These are phyloP conservation scores for Acleris cristana DNA, from an alignment of 2,888 invertebrate genomes.

Conservation along the genomic window DNA sequence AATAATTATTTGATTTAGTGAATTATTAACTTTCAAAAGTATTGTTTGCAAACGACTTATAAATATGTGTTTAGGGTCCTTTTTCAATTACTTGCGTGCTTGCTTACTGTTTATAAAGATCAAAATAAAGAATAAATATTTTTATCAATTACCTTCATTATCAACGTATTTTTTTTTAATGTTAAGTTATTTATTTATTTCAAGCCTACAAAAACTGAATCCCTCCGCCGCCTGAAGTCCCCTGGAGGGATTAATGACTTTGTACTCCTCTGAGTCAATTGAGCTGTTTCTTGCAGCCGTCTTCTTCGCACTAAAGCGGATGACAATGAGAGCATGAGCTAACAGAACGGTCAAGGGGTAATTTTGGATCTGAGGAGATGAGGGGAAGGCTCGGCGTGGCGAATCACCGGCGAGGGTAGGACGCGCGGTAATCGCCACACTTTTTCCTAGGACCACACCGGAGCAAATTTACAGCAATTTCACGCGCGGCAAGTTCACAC, in stretches of 20 bases:
- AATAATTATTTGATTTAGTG: constrained; percentile 1
- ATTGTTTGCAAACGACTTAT: too few species aligned
- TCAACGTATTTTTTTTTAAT: too few species aligned
- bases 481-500: constrained; percentile 78
- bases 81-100: too few species aligned
- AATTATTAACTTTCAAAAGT: too few species aligned
- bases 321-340: constrained; percentile 6
- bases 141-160: too few species aligned
- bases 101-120: too few species aligned
- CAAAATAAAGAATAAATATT: too few species aligned
- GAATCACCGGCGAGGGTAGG: constrained; percentile 75
- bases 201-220: constrained; percentile 49
- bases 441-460: constrained; percentile 80
- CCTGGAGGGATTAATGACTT: constrained; percentile 15
- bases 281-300: not conserved
- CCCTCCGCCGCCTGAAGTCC: constrained; percentile 46
- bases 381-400: constrained; percentile 68
- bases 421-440: constrained; percentile 74
- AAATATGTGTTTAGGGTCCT: too few species aligned
- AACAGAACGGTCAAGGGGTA: constrained; percentile 35
- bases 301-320: constrained; percentile 10
- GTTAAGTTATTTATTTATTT: constrained; percentile 9
- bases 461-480: constrained; percentile 78
- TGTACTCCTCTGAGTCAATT: not conserved
- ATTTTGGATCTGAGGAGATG: constrained; percentile 68